Evolutionary conservation across 2,888 invertebrate genomes (phyloP).

Genomic region (Artemia sp.): DNA sequence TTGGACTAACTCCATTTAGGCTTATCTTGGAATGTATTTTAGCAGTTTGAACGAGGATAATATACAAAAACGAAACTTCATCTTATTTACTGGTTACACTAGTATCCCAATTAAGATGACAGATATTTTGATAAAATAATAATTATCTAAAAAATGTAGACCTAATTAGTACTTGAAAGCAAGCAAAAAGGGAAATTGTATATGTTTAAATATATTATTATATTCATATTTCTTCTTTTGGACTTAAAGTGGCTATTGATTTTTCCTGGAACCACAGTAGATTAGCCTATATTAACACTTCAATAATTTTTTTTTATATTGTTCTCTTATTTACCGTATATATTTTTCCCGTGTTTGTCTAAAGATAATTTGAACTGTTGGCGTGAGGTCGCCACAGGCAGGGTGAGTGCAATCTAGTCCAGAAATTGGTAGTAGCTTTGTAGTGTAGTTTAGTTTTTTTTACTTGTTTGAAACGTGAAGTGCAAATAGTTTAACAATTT

Average conservation of each 20-base stretch:
- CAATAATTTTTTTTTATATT: constrained; percentile 7
- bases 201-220: constrained; percentile 5
- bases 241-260: background rate
- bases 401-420: constrained; percentile 26
- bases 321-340: constrained; percentile 13
- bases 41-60: too few species aligned
- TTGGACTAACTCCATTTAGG: too few species aligned
- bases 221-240: background rate
- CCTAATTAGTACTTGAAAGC: too few species aligned
- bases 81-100: too few species aligned
- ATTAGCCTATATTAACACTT: background rate
- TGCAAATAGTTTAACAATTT: too few species aligned
- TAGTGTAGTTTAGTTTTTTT: background rate
- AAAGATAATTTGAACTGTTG: background rate
- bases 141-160: too few species aligned
- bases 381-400: constrained; percentile 19
- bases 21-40: too few species aligned
- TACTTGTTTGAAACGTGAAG: too few species aligned
- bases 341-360: constrained; percentile 18
- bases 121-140: too few species aligned
- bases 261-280: background rate
- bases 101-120: too few species aligned
- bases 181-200: background rate
- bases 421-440: background rate
- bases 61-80: too few species aligned